Evolutionary conservation across 2,797 vertebrate species (phyloP).

Genomic region (Enoplosus armatus): DNA sequence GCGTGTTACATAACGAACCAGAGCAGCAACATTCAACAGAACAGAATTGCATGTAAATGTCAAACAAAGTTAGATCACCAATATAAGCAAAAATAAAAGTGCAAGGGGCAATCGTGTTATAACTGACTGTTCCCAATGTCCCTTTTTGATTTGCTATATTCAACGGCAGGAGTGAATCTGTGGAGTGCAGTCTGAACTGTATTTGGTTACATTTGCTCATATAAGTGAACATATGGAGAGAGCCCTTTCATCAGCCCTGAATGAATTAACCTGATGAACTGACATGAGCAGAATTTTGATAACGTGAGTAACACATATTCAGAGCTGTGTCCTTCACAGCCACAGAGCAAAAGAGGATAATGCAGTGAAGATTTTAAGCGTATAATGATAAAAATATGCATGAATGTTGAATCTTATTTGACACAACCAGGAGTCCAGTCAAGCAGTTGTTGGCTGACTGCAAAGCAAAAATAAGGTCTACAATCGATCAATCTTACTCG

Average conservation of each 20-base stretch:
- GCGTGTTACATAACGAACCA: background rate
- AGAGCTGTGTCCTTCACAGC: constrained; percentile 32
- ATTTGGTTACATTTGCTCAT: constrained; percentile 28
- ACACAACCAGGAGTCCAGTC: background rate
- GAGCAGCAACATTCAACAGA: background rate
- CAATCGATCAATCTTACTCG: constrained; percentile 2
- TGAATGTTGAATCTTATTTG: constrained; percentile 27
- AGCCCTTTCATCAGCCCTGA: constrained; percentile 39
- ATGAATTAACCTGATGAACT: constrained; percentile 47
- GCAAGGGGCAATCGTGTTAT: background rate
- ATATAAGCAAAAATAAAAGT: background rate
- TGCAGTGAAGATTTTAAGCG: background rate
- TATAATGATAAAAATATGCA: constrained; percentile 28
- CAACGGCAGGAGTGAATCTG: constrained; percentile 15
- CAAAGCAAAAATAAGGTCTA: constrained; percentile 20
- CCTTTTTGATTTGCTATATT: constrained; percentile 15
- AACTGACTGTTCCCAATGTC: constrained; percentile 6
- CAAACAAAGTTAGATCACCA: constrained; percentile 13
- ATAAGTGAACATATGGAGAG: constrained; percentile 54
- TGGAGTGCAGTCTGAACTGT: constrained; percentile 15
- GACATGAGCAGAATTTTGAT: constrained; percentile 46
- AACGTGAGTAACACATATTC: constrained; percentile 11
- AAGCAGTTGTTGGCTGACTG: constrained; percentile 23
- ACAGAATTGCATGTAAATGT: background rate
- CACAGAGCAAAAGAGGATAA: background rate